Base-by-base conservation (phyloP, 2,113 vertebrate species). In the Pseudorasbora parva region DNA sequence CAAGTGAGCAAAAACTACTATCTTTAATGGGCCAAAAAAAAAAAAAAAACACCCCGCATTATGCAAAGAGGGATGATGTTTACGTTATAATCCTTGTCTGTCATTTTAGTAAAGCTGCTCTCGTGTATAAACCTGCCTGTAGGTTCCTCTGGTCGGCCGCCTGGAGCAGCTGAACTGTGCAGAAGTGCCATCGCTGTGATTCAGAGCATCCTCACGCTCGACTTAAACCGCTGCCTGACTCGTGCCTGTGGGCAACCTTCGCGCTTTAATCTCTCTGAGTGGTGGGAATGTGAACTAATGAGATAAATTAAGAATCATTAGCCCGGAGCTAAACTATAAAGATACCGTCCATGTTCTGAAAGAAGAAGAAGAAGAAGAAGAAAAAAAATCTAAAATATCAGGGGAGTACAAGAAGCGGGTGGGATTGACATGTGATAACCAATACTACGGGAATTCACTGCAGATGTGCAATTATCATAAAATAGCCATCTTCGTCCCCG, bases 201-300 rank as follows among this genome's bases (percentile, higher is more conserved):
- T 27, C 81, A 33, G 66, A 82, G 27, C 49, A 54, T 72, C 41
- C 14, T 8, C 30, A 3, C 37, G 17, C 59, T 81, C 25, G 51
- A 54, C 17, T 54, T 21, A 54, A 8, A 54, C 17, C 51, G 19
- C 37, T 47, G 71, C 68, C 76, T 30, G 68, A 25, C 74, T 82
- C n/a, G 10, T 87, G 83, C 86, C 86, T 71, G 59, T 66, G 68
- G 69, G 86, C 82, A 56, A 84, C 80, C 78, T 69, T 83, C 33
- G 45, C 60, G 68, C 86, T 89, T 90, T 90, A 89, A 90, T 91
- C 88, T 91, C 90, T 59, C 86, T 89, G 86, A 91, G 88, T 90
- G 87, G 76, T 71, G 21, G 88, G 90, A 89, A 91, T 91, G 82
- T 91, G 87, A 93, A 89, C 90, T 90, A 92, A 93, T 91, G 88